Base-by-base conservation (phyloP, 2,113 vertebrate species). In the Bufo gargarizans region DNA sequence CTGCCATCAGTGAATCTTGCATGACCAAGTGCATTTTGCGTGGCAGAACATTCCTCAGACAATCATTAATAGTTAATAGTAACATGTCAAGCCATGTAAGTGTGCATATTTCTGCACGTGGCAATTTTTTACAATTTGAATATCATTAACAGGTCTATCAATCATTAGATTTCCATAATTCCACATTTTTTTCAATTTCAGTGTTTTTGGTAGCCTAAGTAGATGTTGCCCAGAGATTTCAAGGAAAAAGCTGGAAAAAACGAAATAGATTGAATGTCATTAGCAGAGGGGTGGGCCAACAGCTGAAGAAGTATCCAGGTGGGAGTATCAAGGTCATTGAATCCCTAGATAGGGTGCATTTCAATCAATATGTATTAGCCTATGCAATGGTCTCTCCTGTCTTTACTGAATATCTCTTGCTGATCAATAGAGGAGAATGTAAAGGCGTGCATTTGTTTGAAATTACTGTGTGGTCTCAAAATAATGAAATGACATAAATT, bases 291-390 rank as follows among this genome's bases (percentile, higher is more conserved):
- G 50, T 53, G 19, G 20, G 19, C 16, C 3, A 50, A 65, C 3
- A 22, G 43, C 22, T 77, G 20, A 63, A 49, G 53, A 56, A 59
- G 20, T 77, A 77, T 50, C 84, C 72, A 86, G 84, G 61, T 77
- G 84, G 72, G 56, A 77, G 74, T 63, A 86, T 49, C 84, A 86
- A 86, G 84, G 84, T 86, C 84, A 86, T n/a, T 16, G 45, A 63
- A 63, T 63, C 43, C 17, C 61, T 77, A 77, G 43, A 47, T 76
- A 85, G 71, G 69, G 17, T 86, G 19, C 45, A 63, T 86, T 86
- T 77, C 84, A 86, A 77, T 86, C 84, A 77, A 86, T 77, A 76
- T 19, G 19, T 77, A 63, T 86, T 86, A 63, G 19, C 58, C 84
- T 86, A 50, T 63, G 56, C 84, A 86, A 86, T 77, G 58, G 71